Evolutionary conservation across 2,888 invertebrate genomes (phyloP).

Genomic region (Aspidiotus rigidus): DNA sequence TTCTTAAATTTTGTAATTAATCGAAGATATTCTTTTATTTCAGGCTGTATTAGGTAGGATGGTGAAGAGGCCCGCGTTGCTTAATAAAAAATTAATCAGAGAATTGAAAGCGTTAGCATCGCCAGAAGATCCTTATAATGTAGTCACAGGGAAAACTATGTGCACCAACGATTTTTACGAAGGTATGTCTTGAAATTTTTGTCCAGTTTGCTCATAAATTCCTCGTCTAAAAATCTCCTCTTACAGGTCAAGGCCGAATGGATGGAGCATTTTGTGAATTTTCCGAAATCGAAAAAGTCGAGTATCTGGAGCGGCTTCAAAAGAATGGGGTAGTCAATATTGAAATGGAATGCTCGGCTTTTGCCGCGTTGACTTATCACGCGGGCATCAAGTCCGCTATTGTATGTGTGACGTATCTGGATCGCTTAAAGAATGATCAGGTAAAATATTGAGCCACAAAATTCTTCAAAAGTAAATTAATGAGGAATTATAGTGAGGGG

Average conservation of each 20-base stretch:
- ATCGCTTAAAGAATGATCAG: constrained; percentile 90
- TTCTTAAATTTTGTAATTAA: neutral
- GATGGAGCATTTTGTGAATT: constrained; percentile 97
- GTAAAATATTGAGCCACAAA: too few species aligned
- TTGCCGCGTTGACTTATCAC: constrained; percentile 86
- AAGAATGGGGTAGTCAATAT: constrained; percentile 82
- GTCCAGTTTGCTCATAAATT: neutral
- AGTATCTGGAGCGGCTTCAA: constrained; percentile 66
- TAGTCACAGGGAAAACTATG: constrained; percentile 84
- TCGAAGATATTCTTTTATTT: constrained; percentile 10
- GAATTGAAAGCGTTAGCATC: constrained; percentile 68
- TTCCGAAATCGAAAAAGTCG: constrained; percentile 78
- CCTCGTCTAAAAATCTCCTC: neutral
- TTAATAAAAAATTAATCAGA: constrained; percentile 69
- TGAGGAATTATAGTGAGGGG: too few species aligned
- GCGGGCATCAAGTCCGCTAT: constrained; percentile 90
- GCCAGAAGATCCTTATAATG: constrained; percentile 73
- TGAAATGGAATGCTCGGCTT: constrained; percentile 92
- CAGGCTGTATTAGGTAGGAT: constrained; percentile 77
- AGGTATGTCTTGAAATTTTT: constrained; percentile 48
- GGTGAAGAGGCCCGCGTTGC: constrained; percentile 67
- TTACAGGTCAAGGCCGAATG: constrained; percentile 79
- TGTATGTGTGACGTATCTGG: constrained; percentile 83
- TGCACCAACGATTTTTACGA: constrained; percentile 98
- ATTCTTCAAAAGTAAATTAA: too few species aligned